Evolutionary conservation across 2,888 invertebrate species (phyloP).

Genomic region (Hydropsyche betteni): DNA sequence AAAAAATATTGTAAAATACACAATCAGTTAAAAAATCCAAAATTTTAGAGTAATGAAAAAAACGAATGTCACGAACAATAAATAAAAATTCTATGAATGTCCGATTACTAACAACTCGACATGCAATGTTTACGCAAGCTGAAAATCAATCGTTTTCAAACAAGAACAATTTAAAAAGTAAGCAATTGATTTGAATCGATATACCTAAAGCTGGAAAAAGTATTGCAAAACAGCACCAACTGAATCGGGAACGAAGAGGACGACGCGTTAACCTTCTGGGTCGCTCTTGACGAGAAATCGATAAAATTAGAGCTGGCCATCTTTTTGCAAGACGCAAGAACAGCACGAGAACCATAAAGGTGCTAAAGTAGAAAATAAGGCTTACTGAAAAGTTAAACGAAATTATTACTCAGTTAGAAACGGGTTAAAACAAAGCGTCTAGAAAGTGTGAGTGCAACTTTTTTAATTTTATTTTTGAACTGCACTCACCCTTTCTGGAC

Average conservation of each 20-base stretch:
- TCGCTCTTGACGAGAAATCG: conserved; percentile 24
- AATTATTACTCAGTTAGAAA: neutral
- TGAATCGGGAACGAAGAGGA: conserved; percentile 15
- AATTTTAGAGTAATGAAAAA: too few species aligned
- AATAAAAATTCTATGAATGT: too few species aligned
- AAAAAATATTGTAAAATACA: neutral
- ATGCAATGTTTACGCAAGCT: too few species aligned
- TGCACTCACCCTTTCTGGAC: too few species aligned
- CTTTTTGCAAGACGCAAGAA: conserved; percentile 25
- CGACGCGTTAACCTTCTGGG: neutral
- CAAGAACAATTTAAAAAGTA: too few species aligned
- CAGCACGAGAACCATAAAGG: neutral
- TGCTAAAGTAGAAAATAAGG: conserved; percentile 22
- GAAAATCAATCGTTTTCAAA: neutral
- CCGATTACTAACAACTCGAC: too few species aligned
- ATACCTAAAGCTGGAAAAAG: conserved; percentile 31
- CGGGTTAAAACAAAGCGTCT: too few species aligned
- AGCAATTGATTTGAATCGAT: neutral
- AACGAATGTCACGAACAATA: too few species aligned
- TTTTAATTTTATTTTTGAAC: too few species aligned
- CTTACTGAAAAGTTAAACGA: neutral
- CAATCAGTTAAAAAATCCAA: too few species aligned
- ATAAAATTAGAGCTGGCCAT: conserved; percentile 22
- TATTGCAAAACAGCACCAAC: conserved; percentile 29
- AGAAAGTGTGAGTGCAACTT: too few species aligned